phyloP scores from a whole-genome alignment of 2,113 vertebrate genomes.

The Rattus rattus region DNA sequence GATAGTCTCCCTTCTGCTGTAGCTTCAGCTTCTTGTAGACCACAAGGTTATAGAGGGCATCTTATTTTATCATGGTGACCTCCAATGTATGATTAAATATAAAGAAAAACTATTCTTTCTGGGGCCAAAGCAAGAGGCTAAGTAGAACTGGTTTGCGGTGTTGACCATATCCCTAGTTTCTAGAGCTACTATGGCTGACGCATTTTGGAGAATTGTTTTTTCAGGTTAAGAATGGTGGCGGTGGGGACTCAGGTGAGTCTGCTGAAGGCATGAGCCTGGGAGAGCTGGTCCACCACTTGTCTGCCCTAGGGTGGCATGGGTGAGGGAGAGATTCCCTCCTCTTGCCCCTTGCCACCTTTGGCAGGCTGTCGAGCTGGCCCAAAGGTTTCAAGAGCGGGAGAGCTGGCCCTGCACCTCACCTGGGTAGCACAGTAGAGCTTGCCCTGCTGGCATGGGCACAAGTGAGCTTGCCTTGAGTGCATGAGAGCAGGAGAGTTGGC shows the following conservation, averaged over 20 bases:
- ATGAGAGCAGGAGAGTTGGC: background rate
- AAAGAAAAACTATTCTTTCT: conserved; percentile 28
- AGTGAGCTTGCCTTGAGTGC: background rate
- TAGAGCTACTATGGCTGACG: background rate
- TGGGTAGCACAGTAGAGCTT: background rate
- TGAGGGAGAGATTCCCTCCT: background rate
- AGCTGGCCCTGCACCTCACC: no score
- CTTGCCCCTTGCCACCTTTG: no score
- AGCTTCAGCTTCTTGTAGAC: conserved; percentile 23
- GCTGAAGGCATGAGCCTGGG: background rate
- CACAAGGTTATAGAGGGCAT: background rate
- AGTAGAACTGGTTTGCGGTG: background rate
- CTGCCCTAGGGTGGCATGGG: background rate
- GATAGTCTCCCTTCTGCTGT: background rate
- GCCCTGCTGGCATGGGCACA: background rate
- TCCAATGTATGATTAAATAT: background rate
- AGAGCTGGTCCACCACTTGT: no score
- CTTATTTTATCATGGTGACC: background rate
- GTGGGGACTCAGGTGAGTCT: background rate
- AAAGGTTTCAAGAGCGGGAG: no score
- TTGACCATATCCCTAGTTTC: background rate
- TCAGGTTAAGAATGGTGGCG: background rate
- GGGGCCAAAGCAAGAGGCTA: accelerated
- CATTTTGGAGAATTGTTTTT: background rate
- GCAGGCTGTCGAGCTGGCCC: no score